phyloP scores from a whole-genome alignment of 2,113 vertebrate genomes.

The Echinops telfairi region DNA sequence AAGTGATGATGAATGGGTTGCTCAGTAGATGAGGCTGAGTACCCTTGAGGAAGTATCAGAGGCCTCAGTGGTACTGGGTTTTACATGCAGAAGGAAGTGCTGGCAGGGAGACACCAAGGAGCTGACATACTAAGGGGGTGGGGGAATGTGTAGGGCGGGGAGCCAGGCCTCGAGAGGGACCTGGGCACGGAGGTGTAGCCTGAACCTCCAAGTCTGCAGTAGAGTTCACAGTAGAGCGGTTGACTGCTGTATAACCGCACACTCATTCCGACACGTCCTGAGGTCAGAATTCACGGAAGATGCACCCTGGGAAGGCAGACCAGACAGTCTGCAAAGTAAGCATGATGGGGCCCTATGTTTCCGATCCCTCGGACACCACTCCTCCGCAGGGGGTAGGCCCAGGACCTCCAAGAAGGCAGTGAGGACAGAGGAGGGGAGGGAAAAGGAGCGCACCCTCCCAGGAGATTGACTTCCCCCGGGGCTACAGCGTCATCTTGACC shows the following conservation, averaged over 20 bases:
- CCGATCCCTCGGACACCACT: not conserved
- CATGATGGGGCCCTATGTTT: not conserved
- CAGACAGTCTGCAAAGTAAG: no score
- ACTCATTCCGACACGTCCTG: not conserved
- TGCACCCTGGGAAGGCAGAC: not conserved
- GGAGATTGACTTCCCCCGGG: no score
- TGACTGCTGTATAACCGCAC: not conserved
- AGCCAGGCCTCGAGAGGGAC: not conserved
- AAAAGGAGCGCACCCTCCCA: not conserved
- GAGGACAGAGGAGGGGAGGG: not conserved
- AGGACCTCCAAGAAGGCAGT: not conserved
- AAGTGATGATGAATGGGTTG: slow-evolving; percentile 30
- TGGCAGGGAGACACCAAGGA: not conserved
- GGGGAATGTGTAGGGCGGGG: rapidly evolving
- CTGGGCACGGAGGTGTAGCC: not conserved
- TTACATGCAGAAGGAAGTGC: not conserved
- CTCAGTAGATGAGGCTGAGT: not conserved
- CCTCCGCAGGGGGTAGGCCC: not conserved
- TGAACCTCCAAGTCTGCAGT: not conserved
- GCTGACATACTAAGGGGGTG: not conserved
- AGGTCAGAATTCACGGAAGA: not conserved
- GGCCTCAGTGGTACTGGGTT: not conserved
- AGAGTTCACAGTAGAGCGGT: not conserved
- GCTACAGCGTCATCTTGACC: not conserved
- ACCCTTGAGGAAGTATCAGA: not conserved